phyloP scores from a whole-genome alignment of 2,113 vertebrate genomes.

The Macquaria australasica region DNA sequence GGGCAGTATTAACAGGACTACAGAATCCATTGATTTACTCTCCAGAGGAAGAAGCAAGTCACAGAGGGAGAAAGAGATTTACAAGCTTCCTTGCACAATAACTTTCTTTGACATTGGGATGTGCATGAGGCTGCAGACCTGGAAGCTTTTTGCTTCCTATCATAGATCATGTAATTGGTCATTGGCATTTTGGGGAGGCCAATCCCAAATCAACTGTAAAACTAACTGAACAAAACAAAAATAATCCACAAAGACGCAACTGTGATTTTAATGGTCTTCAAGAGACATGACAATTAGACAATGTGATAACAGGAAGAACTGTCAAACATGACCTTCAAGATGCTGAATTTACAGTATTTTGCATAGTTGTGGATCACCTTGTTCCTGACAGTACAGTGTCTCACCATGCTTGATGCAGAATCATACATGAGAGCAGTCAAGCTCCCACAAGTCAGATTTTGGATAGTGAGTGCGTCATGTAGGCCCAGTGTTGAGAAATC shows the following conservation, averaged over 20 bases:
- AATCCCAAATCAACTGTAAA: conserved; percentile 10
- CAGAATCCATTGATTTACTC: conserved; percentile 58
- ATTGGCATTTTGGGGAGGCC: not conserved
- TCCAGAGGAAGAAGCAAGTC: conserved; percentile 38
- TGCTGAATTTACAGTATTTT: not conserved
- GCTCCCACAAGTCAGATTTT: not conserved
- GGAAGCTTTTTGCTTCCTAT: conserved; percentile 5
- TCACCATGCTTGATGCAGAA: not conserved
- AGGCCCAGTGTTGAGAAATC: not conserved
- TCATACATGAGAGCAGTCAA: not conserved
- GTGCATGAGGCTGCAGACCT: not conserved
- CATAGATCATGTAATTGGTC: not conserved
- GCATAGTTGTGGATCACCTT: not conserved
- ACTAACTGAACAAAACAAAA: not conserved
- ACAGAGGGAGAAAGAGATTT: conserved; percentile 18
- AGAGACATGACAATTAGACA: not conserved
- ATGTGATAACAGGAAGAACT: not conserved
- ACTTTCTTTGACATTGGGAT: conserved; percentile 32
- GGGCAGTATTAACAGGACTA: conserved; percentile 60
- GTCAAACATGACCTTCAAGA: not conserved
- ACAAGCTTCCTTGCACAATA: conserved; percentile 25
- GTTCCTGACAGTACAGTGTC: not conserved
- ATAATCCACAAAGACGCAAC: not conserved
- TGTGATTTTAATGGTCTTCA: not conserved
- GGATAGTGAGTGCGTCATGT: not conserved